Conservation (phyloP, 2,888 invertebrate genomes). For the Gari tellinella region DNA sequence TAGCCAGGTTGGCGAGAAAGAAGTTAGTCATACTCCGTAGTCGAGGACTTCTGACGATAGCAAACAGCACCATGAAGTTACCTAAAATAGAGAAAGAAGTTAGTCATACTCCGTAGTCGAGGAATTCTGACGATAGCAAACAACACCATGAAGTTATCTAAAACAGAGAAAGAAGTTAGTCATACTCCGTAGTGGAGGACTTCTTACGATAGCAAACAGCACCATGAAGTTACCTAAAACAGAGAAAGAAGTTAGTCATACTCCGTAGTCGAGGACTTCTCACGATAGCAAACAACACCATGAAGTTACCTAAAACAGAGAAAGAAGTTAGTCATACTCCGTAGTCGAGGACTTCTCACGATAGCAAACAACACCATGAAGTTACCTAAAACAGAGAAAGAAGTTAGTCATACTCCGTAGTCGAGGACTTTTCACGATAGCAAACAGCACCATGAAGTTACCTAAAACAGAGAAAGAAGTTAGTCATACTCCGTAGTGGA, state of each 20-base stretch:
- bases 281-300: constrained; percentile 94
- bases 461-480: constrained; percentile 94
- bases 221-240: constrained; percentile 93
- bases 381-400: constrained; percentile 93
- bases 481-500: constrained; percentile 93
- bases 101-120: constrained; percentile 93
- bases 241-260: constrained; percentile 95
- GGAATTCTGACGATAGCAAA: constrained; percentile 93
- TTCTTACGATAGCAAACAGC: constrained; percentile 93
- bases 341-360: constrained; percentile 91
- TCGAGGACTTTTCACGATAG: constrained; percentile 92
- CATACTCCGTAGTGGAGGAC: constrained; percentile 92
- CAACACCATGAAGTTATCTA: constrained; percentile 95
- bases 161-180: constrained; percentile 94
- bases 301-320: constrained; percentile 92
- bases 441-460: constrained; percentile 93
- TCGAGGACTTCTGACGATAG: constrained; percentile 92
- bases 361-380: constrained; percentile 94
- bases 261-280: constrained; percentile 92
- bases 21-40: constrained; percentile 95
- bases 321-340: constrained; percentile 96
- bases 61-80: constrained; percentile 93
- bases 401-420: constrained; percentile 95
- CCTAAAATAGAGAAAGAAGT: constrained; percentile 93
- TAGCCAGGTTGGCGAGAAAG: constrained; percentile 94